Percentiles rank a stretch among this genome's conserved stretches.
Conservation (phyloP, 2,113 vertebrate species). For the Cyprinodon tularosa region DNA sequence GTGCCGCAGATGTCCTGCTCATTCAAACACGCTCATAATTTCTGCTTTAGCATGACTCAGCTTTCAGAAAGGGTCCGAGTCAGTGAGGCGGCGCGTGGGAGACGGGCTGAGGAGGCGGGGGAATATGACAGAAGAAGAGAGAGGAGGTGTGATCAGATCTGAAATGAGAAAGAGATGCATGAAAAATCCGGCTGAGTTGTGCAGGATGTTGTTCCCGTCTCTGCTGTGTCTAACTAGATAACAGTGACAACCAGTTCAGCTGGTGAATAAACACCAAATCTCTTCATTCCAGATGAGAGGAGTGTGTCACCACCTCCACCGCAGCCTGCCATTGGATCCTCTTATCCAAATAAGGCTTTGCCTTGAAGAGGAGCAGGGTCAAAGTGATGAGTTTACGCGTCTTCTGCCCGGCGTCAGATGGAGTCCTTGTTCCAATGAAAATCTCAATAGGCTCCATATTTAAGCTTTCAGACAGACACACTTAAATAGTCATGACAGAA, state of each 20-base stretch:
- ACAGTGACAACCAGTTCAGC: conserved; percentile 31
- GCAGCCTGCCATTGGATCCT: conserved; percentile 25
- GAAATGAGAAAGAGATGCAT: conserved; percentile 38
- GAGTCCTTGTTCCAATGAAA: conserved; percentile 4
- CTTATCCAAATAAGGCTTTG: conserved; percentile 48
- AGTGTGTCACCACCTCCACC: conserved; percentile 47
- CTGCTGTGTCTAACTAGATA: conserved; percentile 55
- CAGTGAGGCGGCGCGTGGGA: conserved; percentile 53
- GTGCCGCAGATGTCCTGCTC: conserved; percentile 54
- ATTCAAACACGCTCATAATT: conserved; percentile 56
- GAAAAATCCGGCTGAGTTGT: conserved; percentile 42
- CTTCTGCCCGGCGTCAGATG: background rate
- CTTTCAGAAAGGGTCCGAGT: conserved; percentile 44
- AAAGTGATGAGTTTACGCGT: conserved; percentile 24
- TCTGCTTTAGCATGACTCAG: conserved; percentile 65
- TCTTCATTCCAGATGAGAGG: conserved; percentile 31
- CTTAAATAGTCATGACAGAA: conserved; percentile 59
- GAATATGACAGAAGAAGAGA: conserved; percentile 39
- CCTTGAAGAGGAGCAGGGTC: conserved; percentile 51
- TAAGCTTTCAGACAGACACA: conserved; percentile 29
- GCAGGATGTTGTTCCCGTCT: conserved; percentile 43
- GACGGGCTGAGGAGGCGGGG: conserved; percentile 38
- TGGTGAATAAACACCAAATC: conserved; percentile 57
- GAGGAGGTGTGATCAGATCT: conserved; percentile 50
- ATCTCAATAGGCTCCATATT: conserved; percentile 25